These are phyloP conservation scores for Sceloporus undulatus DNA, from an alignment of 2,113 vertebrate genomes.

Conservation along the genomic window DNA sequence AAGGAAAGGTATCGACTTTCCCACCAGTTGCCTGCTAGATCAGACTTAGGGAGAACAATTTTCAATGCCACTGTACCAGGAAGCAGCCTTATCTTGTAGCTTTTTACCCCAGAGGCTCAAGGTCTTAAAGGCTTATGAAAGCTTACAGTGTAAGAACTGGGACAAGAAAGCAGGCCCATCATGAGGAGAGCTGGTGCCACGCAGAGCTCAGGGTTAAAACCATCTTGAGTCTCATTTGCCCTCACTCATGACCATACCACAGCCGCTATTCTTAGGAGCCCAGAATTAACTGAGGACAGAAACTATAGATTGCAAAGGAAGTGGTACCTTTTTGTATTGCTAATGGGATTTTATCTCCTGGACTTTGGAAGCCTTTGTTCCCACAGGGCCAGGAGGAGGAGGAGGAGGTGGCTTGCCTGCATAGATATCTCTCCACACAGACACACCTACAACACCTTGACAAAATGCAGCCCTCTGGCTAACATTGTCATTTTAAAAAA, in stretches of 20 bases:
- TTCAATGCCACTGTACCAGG: background rate
- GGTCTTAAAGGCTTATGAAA: background rate
- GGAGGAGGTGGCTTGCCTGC: too few species aligned
- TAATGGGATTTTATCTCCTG: too few species aligned
- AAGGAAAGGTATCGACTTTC: background rate
- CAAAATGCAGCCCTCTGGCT: too few species aligned
- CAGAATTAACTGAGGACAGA: background rate
- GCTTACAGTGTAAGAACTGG: background rate
- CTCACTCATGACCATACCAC: background rate
- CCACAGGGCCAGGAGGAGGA: too few species aligned
- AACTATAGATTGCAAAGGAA: too few species aligned
- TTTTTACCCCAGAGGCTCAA: background rate
- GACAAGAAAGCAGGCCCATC: background rate
- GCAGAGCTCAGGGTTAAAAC: background rate
- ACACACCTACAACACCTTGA: too few species aligned
- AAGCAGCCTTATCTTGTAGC: background rate
- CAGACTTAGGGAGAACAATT: background rate
- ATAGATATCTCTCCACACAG: too few species aligned
- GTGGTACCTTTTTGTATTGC: too few species aligned
- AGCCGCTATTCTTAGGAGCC: background rate
- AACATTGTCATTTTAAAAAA: too few species aligned
- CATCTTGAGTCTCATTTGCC: background rate
- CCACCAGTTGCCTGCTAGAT: too few species aligned
- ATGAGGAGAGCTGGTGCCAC: too few species aligned
- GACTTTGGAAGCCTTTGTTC: too few species aligned